phyloP scores from a whole-genome alignment of 2,113 vertebrate species.

The rat (Rattus norvegicus) region DNA sequence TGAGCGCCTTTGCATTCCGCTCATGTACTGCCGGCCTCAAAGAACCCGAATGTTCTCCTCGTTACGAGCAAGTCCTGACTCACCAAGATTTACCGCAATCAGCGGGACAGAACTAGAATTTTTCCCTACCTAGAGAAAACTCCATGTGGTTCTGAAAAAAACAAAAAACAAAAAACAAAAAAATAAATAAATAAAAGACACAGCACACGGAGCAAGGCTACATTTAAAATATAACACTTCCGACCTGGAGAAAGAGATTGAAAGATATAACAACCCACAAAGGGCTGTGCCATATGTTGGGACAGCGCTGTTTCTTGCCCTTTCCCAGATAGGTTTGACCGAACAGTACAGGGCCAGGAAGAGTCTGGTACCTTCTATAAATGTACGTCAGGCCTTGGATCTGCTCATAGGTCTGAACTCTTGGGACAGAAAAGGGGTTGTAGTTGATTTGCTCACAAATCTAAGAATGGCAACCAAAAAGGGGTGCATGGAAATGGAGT shows the following conservation, averaged over 20 bases:
- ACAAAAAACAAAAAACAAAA: neutral
- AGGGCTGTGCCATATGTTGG: neutral
- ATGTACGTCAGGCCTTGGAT: neutral
- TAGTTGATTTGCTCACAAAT: neutral
- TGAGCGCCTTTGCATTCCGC: conserved; percentile 58
- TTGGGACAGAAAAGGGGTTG: neutral
- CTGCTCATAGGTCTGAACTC: neutral
- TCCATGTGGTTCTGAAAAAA: neutral
- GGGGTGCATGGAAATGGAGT: neutral
- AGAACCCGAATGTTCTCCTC: conserved; percentile 59
- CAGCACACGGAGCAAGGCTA: neutral
- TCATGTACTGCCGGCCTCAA: neutral
- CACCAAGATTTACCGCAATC: conserved; percentile 76
- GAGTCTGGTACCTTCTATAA: neutral
- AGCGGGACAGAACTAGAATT: conserved; percentile 59
- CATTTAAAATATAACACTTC: conserved; percentile 32
- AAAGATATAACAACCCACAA: neutral
- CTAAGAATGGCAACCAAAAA: neutral
- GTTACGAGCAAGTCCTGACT: conserved; percentile 57
- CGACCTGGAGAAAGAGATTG: neutral
- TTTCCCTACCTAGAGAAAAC: conserved; percentile 64
- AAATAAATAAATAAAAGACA: neutral
- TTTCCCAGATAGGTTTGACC: neutral
- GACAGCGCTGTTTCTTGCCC: conserved; percentile 2
- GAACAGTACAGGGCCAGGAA: conserved; percentile 11